Conservation (phyloP, 2,888 invertebrate species). For the Allolobophora icterica region DNA sequence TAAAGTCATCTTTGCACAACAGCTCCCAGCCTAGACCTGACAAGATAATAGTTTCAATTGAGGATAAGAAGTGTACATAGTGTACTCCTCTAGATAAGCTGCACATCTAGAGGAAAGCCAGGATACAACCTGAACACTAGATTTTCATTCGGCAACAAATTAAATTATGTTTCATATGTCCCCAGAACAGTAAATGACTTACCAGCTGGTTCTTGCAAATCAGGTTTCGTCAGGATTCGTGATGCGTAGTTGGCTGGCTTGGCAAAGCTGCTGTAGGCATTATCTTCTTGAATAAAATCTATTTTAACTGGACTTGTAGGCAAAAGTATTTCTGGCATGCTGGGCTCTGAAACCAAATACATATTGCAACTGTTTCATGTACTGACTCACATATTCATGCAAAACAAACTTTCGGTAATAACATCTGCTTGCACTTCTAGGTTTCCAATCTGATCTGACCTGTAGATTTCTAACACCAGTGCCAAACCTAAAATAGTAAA, state of each 20-base stretch:
- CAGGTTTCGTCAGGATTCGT: background rate
- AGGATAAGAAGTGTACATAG: background rate
- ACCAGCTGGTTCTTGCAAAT: background rate
- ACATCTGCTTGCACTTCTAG: too few relatives aligned
- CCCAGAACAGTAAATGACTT: too few relatives aligned
- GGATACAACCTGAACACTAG: background rate
- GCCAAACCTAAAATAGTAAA: too few relatives aligned
- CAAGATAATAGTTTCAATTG: background rate
- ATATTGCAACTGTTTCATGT: background rate
- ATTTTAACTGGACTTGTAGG: slow-evolving; percentile 19
- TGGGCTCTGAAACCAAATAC: background rate
- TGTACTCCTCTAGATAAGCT: background rate
- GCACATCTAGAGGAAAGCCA: background rate
- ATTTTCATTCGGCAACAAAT: background rate
- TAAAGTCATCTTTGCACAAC: background rate
- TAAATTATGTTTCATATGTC: too few relatives aligned
- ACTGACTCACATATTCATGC: background rate
- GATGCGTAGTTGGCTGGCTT: background rate
- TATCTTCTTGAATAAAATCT: background rate
- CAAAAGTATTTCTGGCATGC: background rate
- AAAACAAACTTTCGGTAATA: background rate
- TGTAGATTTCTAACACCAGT: background rate
- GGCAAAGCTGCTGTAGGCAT: background rate
- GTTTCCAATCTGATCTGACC: background rate
- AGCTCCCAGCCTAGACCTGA: background rate